These are phyloP conservation scores for Erinaceus europaeus DNA, from an alignment of 2,113 vertebrate species.

Conservation along the genomic window DNA sequence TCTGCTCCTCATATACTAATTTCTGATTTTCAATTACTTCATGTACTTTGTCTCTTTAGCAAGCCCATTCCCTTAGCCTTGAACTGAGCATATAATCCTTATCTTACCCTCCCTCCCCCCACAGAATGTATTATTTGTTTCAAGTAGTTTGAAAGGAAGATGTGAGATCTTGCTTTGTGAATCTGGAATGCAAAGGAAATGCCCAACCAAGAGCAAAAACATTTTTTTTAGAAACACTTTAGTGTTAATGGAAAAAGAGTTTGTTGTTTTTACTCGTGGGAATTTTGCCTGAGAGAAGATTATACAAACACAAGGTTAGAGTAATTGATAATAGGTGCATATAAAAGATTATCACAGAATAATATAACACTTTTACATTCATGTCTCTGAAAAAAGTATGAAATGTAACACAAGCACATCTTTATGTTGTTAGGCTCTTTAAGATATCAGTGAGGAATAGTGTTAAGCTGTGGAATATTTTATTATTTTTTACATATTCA, in stretches of 20 bases:
- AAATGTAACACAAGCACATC: background rate
- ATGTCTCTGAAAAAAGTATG: background rate
- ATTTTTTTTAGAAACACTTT: slow-evolving; percentile 24
- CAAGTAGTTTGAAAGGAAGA: background rate
- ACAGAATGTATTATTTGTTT: background rate
- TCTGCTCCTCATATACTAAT: background rate
- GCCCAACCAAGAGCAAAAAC: background rate
- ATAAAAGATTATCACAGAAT: background rate
- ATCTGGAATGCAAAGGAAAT: background rate
- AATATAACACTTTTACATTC: background rate
- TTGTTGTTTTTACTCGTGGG: background rate
- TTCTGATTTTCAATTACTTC: slow-evolving; percentile 11
- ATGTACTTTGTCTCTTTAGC: background rate
- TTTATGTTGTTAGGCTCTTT: background rate
- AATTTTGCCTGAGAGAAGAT: background rate
- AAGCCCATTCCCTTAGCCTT: background rate
- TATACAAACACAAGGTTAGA: background rate
- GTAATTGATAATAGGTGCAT: background rate
- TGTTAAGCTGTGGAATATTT: background rate
- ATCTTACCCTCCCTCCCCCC: background rate
- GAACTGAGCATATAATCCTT: background rate
- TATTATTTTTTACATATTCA: background rate
- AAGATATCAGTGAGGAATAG: background rate
- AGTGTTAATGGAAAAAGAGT: background rate
- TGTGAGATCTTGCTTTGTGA: background rate